Base-by-base conservation (phyloP, 2,888 invertebrate genomes). In the Andrena haemorrhoa region DNA sequence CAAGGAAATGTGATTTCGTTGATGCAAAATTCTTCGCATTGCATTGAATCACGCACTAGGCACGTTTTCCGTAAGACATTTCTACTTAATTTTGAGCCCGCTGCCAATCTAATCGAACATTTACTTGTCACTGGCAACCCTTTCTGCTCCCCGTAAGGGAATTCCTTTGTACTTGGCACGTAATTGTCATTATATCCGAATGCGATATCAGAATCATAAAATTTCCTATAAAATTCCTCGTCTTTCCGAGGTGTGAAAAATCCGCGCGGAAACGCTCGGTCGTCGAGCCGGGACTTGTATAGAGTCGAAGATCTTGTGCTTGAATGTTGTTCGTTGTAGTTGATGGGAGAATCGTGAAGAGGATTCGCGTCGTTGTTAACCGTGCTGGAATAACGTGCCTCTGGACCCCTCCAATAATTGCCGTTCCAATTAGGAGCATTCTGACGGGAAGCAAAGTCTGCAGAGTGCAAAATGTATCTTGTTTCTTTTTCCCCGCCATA, bases 21-120 rank as follows among this genome's bases (percentile, higher is more conserved):
- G 69, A 96, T 96, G 92, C 98, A 98, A 8, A 97, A 95, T 0
- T 95, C 94, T 88, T 98, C 97, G 91, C 98, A 98, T 79, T 97
- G 97, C 23, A 97, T 96, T 12, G 97, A 95, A 20, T 96, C 96
- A 0, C 95, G 95, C 1, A 96, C 96, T 1, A 95, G 93, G 60
- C 95, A 94, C 0, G 96, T 95, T 74, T 96, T 95, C 71, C 96
- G 95, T 1, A 97, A 95, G 3, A 96, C 96, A 0, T 95, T 95
- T 81, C 96, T 95, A 49, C 96, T 95, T 29, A 98, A 92, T 1
- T 97, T 96, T 94, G 97, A 97, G 0, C 98, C 97, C 5, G 97
- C 96, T 1, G 96, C 95, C 0, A 96, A 95, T 86, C 97, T 96
- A 0, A 97, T 95, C 0, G 97, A 97, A 89, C 98, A 98, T 89